Percentiles rank a stretch among this genome's conserved stretches.
These are phyloP conservation scores for Chelonia mydas DNA, from an alignment of 2,797 vertebrate species.

Conservation along the genomic window DNA sequence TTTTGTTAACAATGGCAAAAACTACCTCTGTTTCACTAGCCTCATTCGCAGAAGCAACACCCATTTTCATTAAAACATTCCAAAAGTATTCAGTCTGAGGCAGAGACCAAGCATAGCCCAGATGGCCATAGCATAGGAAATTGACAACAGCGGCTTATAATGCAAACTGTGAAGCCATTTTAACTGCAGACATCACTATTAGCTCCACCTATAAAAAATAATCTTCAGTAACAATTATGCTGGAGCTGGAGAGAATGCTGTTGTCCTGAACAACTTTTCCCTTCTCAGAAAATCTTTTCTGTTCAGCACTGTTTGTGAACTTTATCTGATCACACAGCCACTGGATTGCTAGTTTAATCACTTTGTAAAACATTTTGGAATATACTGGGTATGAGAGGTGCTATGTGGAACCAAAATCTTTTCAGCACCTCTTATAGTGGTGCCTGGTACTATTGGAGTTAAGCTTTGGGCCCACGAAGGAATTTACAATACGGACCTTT, in stretches of 20 bases:
- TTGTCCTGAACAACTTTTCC: background rate
- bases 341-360: background rate
- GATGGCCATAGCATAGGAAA: background rate
- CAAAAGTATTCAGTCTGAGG: background rate
- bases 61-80: background rate
- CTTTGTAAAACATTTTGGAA: background rate
- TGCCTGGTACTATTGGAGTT: background rate
- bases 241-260: background rate
- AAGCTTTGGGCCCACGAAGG: background rate
- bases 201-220: background rate
- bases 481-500: background rate
- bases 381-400: background rate
- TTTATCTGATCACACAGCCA: background rate
- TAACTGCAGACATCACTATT: too few species aligned
- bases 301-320: background rate
- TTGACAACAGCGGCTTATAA: background rate
- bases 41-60: background rate
- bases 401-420: background rate
- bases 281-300: background rate
- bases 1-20: background rate
- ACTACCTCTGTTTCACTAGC: background rate
- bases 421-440: background rate
- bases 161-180: background rate
- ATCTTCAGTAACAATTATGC: background rate
- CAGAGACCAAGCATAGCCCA: background rate